A percentile compares a stretch with the other conserved stretches of the same genome.
phyloP scores from a whole-genome alignment of 2,888 invertebrate species.

The Ophioninae sp. region DNA sequence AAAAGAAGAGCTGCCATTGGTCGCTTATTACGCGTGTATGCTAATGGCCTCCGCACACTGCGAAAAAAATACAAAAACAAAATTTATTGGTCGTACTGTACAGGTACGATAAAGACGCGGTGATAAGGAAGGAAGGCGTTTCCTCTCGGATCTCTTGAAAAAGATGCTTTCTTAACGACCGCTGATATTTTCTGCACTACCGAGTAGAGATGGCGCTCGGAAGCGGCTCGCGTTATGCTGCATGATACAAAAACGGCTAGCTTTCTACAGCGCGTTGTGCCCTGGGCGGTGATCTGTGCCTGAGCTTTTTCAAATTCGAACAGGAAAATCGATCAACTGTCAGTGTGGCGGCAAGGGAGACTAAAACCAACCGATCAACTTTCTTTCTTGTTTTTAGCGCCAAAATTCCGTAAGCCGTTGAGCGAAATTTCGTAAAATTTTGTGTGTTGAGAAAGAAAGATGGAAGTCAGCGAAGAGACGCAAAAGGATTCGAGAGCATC shows the following conservation, averaged over 20 bases:
- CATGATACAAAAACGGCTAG: not conserved
- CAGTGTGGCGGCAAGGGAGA: slow-evolving; percentile 44
- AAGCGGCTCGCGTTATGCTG: not conserved
- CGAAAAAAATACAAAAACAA: no score
- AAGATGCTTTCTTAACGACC: not conserved
- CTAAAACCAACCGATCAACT: slow-evolving; percentile 47
- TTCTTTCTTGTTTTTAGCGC: not conserved
- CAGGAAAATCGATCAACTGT: slow-evolving; percentile 68
- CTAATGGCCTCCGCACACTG: no score
- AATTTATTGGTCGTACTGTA: no score
- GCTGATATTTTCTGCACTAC: not conserved
- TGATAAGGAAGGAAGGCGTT: no score
- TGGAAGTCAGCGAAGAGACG: slow-evolving; percentile 45
- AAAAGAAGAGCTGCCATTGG: no score
- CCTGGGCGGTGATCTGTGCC: slow-evolving; percentile 1
- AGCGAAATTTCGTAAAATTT: slow-evolving; percentile 3
- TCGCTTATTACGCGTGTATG: no score
- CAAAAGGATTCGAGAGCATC: slow-evolving; percentile 60
- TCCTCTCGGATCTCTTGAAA: not conserved
- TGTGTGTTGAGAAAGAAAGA: not conserved
- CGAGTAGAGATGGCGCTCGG: not conserved
- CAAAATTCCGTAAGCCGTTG: not conserved
- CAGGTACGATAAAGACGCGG: no score
- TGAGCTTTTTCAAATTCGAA: slow-evolving; percentile 71
- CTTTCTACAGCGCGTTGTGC: slow-evolving; percentile 3